Percentiles rank a stretch among this genome's conserved stretches.
These are phyloP conservation scores for Brachypterus glaber DNA, from an alignment of 2,888 invertebrate species.

Conservation along the genomic window DNA sequence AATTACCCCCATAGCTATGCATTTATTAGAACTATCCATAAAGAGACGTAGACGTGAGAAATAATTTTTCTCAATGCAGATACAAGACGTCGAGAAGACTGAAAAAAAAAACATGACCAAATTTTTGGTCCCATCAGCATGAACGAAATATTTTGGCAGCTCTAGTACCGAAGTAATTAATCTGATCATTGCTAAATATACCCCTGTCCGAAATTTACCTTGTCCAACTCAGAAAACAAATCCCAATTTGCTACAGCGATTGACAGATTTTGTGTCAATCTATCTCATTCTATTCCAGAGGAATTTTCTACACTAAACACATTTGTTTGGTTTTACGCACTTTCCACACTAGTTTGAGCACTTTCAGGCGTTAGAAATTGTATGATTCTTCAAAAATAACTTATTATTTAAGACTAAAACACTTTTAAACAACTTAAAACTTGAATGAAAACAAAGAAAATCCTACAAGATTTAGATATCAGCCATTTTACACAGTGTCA, in stretches of 20 bases:
- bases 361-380: background rate
- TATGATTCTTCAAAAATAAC: constrained; percentile 9
- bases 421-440: constrained; percentile 35
- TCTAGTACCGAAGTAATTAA: too few species aligned
- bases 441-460: constrained; percentile 43
- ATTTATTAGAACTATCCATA: too few species aligned
- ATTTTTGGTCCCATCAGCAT: background rate
- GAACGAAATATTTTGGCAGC: constrained; percentile 15
- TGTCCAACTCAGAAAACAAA: constrained; percentile 30
- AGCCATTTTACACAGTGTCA: constrained; percentile 42
- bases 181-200: constrained; percentile 18
- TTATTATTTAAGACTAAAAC: constrained; percentile 17
- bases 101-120: too few species aligned
- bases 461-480: constrained; percentile 38
- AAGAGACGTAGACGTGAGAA: too few species aligned
- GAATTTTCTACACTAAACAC: constrained; percentile 35
- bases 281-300: constrained; percentile 38
- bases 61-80: too few species aligned
- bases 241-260: constrained; percentile 31
- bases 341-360: background rate
- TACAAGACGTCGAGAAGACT: too few species aligned
- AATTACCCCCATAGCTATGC: too few species aligned
- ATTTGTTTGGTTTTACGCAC: constrained; percentile 16
- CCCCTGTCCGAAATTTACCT: constrained; percentile 30
- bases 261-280: constrained; percentile 38